Evolutionary conservation across 2,888 invertebrate genomes (phyloP), one percentile per base, ranked within the genome.

Genomic region (Seira sanloemensis): DNA sequence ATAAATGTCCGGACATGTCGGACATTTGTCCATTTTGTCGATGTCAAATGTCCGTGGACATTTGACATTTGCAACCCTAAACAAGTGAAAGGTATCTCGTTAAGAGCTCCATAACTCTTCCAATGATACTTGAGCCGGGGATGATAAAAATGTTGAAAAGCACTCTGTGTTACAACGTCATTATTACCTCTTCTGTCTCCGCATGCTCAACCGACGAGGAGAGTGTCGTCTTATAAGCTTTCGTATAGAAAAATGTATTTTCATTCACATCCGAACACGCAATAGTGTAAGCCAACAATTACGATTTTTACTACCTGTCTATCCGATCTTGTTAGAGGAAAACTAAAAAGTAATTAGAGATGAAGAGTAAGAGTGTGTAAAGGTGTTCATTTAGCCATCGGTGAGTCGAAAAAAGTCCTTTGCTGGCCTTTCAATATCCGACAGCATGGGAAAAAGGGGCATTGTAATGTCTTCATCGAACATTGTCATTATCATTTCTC

Each of bases 291-390:
- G 5, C n/a, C n/a, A n/a, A 58, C 58, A 58, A 58, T 58, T 62
- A 62, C 19, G 62, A 21, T 62, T 7, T 16, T 62, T 62, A 62
- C 21, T 62, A 62, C 62, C 2, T 21, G 2, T 62, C 62, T 62
- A 21, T 62, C 21, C 7, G n/a, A 24, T 54, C 54, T 58, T 19
- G 23, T 27, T 16, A 26, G 50, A n/a, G n/a, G 16, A 26, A 73
- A 67, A 74, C 74, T 80, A 46, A 71, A 76, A 72, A 82, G 75
- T 82, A 82, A 82, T 82, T 82, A 82, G 76, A 75, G 74, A 54
- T 26, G 75, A 62, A 69, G 78, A 75, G 62, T 23, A 69, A 62
- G 66, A 19, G 68, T 37, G 75, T 65, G n/a, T 12, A 23, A n/a
- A 62, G 62, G 62, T 62, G 62, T 62, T 62, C 62, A 62, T 62